Conservation (phyloP, 2,113 vertebrate genomes). For the Ailuropoda melanoleuca region DNA sequence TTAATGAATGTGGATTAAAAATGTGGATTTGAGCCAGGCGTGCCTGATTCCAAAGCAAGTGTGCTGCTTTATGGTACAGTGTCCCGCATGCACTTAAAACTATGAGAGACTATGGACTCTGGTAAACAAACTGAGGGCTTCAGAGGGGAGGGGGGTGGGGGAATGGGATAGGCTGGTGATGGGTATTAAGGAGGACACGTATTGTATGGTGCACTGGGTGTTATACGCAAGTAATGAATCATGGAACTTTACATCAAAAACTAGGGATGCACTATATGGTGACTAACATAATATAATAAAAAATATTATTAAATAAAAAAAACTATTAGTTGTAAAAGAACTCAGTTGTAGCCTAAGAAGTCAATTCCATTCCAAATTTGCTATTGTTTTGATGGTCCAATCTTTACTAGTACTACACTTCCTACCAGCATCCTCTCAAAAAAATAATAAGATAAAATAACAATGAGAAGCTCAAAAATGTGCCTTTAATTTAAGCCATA, state of each 20-base stretch:
- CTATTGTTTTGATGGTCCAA: neutral
- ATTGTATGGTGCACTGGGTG: too few species aligned
- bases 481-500: neutral
- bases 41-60: neutral
- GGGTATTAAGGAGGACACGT: too few species aligned
- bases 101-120: neutral
- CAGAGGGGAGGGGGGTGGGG: too few species aligned
- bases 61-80: fast-evolving
- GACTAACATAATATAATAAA: too few species aligned
- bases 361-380: neutral
- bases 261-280: too few species aligned
- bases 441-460: neutral
- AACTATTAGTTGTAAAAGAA: neutral
- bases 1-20: neutral
- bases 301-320: too few species aligned
- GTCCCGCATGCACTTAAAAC: neutral
- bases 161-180: too few species aligned
- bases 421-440: neutral
- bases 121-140: too few species aligned
- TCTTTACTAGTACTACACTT: neutral
- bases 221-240: too few species aligned
- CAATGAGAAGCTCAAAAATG: neutral
- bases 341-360: neutral
- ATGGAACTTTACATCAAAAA: too few species aligned
- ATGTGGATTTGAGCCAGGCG: neutral